phyloP scores from a whole-genome alignment of 2,797 vertebrate species.

The Denticeps clupeoides region DNA sequence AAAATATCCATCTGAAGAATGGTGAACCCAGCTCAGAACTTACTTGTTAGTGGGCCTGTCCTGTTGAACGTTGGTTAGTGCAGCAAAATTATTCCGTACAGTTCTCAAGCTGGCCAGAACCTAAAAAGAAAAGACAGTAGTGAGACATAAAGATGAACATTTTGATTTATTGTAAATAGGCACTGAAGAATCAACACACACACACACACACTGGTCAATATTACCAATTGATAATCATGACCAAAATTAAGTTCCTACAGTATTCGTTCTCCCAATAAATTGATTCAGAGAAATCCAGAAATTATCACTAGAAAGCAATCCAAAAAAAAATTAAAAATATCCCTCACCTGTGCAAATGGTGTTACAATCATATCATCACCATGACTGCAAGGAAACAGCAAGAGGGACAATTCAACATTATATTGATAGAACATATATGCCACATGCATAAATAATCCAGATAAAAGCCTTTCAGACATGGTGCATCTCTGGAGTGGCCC shows the following conservation, averaged over 20 bases:
- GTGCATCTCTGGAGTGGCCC: no score
- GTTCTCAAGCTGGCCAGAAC: slow-evolving; percentile 95
- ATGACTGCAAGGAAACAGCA: slow-evolving; percentile 71
- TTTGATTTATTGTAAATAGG: no score
- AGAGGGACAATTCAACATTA: slow-evolving; percentile 11
- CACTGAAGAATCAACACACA: no score
- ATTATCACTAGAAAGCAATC: no score
- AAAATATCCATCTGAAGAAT: background rate
- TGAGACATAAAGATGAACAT: no score
- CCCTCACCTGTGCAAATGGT: slow-evolving; percentile 92
- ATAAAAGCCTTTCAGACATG: no score
- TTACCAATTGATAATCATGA: no score
- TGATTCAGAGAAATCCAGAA: no score
- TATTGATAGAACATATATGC: background rate
- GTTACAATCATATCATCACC: slow-evolving; percentile 99
- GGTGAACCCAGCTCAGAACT: slow-evolving; percentile 37
- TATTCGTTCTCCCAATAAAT: no score
- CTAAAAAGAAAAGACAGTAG: slow-evolving; percentile 52
- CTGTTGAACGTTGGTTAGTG: slow-evolving; percentile 93
- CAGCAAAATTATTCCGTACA: slow-evolving; percentile 96
- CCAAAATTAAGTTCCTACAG: no score
- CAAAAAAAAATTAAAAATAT: background rate
- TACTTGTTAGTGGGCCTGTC: slow-evolving; percentile 89
- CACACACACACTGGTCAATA: no score
- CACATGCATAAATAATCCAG: background rate